These are phyloP conservation scores for Sminthopsis crassicaudata DNA, from an alignment of 2,113 vertebrate genomes.

Conservation along the genomic window DNA sequence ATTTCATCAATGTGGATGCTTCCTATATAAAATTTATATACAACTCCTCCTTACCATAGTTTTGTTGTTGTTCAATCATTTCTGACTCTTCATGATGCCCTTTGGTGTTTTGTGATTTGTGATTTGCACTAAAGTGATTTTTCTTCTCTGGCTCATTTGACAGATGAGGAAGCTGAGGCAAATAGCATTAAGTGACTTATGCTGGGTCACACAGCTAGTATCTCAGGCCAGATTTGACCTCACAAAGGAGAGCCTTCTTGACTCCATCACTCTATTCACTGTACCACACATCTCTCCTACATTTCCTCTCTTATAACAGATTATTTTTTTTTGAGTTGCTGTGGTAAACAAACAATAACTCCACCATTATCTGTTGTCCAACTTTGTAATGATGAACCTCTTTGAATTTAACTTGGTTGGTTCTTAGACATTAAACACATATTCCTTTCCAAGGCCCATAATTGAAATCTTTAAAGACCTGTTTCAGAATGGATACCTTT, in stretches of 20 bases:
- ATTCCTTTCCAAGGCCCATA: too few species aligned
- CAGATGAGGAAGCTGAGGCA: neutral
- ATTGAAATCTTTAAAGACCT: too few species aligned
- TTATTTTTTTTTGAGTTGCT: too few species aligned
- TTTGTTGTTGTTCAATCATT: neutral
- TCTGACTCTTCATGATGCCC: neutral
- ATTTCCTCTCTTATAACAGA: too few species aligned
- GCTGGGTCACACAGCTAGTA: neutral
- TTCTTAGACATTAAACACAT: too few species aligned
- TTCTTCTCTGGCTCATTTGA: neutral
- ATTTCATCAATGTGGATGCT: neutral
- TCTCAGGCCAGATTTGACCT: neutral
- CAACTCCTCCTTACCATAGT: neutral
- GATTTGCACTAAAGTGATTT: neutral
- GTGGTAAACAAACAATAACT: too few species aligned
- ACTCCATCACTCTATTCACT: neutral
- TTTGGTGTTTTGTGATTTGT: neutral
- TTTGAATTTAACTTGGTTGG: too few species aligned
- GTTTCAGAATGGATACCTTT: too few species aligned
- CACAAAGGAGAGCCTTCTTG: neutral
- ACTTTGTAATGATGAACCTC: too few species aligned
- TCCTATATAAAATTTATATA: neutral
- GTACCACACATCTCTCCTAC: neutral
- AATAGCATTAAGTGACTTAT: neutral
- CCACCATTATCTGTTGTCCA: too few species aligned